phyloP scores from a whole-genome alignment of 2,113 vertebrate species.

The Cephalopholis sonnerati region DNA sequence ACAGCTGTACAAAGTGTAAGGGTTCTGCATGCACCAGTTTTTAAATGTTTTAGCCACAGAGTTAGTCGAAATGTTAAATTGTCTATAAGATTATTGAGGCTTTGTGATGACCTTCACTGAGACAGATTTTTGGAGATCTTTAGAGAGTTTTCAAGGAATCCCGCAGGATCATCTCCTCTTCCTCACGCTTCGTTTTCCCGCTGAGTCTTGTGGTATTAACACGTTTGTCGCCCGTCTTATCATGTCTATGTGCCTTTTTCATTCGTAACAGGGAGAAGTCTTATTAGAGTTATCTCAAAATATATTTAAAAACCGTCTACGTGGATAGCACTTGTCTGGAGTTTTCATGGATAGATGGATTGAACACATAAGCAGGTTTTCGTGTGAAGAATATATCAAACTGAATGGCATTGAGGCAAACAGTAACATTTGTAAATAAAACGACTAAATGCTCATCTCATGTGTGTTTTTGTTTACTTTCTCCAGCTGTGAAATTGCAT shows the following conservation, averaged over 20 bases:
- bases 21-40: slow-evolving; percentile 73
- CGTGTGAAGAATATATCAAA: slow-evolving; percentile 57
- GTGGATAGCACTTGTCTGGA: slow-evolving; percentile 61
- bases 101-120: slow-evolving; percentile 44
- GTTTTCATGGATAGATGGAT: slow-evolving; percentile 63
- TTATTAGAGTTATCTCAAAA: slow-evolving; percentile 63
- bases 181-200: slow-evolving; percentile 43
- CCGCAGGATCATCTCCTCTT: background rate
- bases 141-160: slow-evolving; percentile 40
- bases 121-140: slow-evolving; percentile 41
- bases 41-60: slow-evolving; percentile 56
- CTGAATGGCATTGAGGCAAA: slow-evolving; percentile 57
- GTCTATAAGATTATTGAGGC: slow-evolving; percentile 46
- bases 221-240: slow-evolving; percentile 49
- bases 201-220: slow-evolving; percentile 55
- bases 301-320: slow-evolving; percentile 71
- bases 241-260: slow-evolving; percentile 79
- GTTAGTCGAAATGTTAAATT: slow-evolving; percentile 49
- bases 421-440: slow-evolving; percentile 87
- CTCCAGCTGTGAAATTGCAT: background rate
- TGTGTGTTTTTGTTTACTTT: slow-evolving; percentile 21
- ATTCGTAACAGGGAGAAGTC: slow-evolving; percentile 72
- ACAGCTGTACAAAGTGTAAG: slow-evolving; percentile 77
- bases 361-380: slow-evolving; percentile 54
- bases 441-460: slow-evolving; percentile 60